Evolutionary conservation across 1,140 invertebrate species (phyloP).

Genomic region (Heliconius hermathena): DNA sequence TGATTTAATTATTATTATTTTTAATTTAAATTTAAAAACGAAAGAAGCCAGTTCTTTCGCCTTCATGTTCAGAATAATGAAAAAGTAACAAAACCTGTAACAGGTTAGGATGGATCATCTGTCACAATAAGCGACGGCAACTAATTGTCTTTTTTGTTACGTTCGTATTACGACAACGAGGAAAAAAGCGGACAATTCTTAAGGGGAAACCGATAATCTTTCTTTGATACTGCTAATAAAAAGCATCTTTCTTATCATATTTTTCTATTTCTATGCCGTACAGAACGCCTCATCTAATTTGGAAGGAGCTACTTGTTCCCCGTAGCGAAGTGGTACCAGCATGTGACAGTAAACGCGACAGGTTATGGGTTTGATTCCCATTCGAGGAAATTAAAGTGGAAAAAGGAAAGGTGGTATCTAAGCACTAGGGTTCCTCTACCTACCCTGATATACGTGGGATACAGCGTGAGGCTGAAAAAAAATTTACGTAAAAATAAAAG

Average conservation of each 20-base stretch:
- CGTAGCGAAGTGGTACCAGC: no score
- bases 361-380: no score
- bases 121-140: neutral
- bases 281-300: no score
- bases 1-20: no score
- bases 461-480: no score
- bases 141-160: constrained; percentile 7
- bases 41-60: neutral
- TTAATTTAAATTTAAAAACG: no score
- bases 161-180: neutral
- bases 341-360: no score
- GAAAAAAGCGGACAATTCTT: neutral
- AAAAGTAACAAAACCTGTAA: neutral
- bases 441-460: no score
- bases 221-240: neutral
- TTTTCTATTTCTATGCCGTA: neutral
- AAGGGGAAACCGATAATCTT: neutral
- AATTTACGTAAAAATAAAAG: neutral
- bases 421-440: no score
- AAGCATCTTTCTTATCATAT: neutral
- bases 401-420: no score
- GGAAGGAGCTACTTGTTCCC: no score
- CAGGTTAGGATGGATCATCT: constrained; percentile 1
- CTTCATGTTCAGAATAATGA: neutral
- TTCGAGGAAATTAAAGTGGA: no score